Percentiles rank a stretch among this genome's conserved stretches.
Evolutionary conservation across 2,888 invertebrate genomes (phyloP).

Genomic region (Diadromus collaris): DNA sequence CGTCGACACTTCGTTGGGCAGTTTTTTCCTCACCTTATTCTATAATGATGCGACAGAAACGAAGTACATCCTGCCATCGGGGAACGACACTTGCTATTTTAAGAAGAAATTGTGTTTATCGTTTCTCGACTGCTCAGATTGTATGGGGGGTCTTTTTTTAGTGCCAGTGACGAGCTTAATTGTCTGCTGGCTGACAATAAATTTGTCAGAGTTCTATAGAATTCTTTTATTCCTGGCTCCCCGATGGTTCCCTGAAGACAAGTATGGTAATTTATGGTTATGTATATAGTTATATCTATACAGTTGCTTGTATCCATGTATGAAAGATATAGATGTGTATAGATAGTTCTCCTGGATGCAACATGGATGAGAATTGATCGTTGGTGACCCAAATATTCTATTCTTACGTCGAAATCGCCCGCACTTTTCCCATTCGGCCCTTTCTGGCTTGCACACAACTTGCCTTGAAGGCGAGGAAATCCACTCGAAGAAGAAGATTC

Average conservation of each 20-base stretch:
- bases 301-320: no score
- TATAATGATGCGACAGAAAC: constrained; percentile 18
- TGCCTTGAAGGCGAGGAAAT: constrained; percentile 19
- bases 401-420: constrained; percentile 48
- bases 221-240: neutral
- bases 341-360: constrained; percentile 31
- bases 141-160: neutral
- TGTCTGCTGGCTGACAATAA: neutral
- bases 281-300: neutral
- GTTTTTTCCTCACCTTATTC: constrained; percentile 12
- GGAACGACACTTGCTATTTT: no score
- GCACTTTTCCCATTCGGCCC: constrained; percentile 48
- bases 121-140: no score
- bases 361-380: constrained; percentile 50
- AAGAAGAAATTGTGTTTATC: no score
- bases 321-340: no score
- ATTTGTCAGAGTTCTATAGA: neutral
- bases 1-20: constrained; percentile 3
- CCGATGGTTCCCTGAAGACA: neutral
- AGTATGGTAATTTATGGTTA: no score
- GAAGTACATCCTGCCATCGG: neutral
- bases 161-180: neutral
- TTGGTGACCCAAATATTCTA: constrained; percentile 53
- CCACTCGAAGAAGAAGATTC: constrained; percentile 18
- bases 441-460: constrained; percentile 11